Evolutionary conservation across 2,888 invertebrate genomes (phyloP).

Genomic region (Zelleria hepariella): DNA sequence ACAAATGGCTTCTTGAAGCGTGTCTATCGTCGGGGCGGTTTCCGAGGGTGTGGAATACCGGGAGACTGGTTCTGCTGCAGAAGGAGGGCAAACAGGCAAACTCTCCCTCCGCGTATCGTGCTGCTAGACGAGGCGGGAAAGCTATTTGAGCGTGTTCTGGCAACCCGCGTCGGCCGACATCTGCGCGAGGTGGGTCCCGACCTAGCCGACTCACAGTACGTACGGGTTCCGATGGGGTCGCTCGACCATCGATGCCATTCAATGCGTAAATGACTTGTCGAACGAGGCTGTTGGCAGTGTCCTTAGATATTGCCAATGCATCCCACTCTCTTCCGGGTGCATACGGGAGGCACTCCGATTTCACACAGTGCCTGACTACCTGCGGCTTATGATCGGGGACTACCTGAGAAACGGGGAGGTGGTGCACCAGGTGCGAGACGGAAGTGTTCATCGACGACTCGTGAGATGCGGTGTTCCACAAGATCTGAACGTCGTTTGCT

Average conservation of each 20-base stretch:
- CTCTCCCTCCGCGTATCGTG: background rate
- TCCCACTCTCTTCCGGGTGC: background rate
- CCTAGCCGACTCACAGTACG: background rate
- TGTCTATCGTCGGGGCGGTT: slow-evolving; percentile 1
- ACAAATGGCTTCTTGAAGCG: background rate
- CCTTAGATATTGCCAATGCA: background rate
- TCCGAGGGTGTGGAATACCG: slow-evolving; percentile 5
- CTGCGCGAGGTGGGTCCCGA: background rate
- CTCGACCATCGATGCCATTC: background rate
- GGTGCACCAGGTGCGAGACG: background rate
- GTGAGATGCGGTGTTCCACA: background rate
- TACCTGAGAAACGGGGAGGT: background rate
- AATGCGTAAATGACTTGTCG: background rate
- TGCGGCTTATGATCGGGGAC: background rate
- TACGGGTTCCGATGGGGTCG: background rate
- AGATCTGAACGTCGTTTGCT: no score
- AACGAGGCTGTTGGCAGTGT: background rate
- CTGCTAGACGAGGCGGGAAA: background rate
- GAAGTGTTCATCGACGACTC: background rate
- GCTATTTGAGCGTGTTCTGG: background rate
- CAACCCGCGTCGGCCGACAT: background rate
- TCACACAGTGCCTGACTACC: background rate
- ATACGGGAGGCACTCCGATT: background rate
- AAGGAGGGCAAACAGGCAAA: background rate
- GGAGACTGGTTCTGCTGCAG: slow-evolving; percentile 3